Conservation (phyloP, 2,113 vertebrate species). For the Oxyura jamaicensis region DNA sequence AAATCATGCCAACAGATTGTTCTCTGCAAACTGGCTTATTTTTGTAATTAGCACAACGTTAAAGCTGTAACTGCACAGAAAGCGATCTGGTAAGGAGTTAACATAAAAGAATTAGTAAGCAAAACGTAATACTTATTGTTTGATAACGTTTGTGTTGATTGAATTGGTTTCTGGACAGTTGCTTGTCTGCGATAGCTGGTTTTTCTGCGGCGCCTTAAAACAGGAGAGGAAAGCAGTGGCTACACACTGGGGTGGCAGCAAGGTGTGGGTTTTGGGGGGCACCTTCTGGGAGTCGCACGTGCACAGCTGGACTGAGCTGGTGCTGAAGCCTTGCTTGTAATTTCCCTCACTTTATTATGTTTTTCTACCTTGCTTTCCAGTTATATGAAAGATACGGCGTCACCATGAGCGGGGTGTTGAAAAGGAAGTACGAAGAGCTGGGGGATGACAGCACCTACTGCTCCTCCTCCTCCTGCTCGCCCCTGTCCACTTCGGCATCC, state of each 20-base stretch:
- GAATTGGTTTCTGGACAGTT: background rate
- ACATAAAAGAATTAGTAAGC: slow-evolving; percentile 46
- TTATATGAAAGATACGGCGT: slow-evolving; percentile 67
- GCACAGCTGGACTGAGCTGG: background rate
- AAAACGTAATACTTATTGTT: slow-evolving; percentile 38
- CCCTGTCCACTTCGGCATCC: slow-evolving; percentile 85
- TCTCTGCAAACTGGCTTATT: slow-evolving; percentile 62
- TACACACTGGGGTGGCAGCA: fast-evolving
- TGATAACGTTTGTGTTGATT: slow-evolving; percentile 34
- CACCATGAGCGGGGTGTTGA: slow-evolving; percentile 90
- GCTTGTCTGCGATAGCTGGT: fast-evolving
- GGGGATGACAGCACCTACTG: slow-evolving; percentile 89
- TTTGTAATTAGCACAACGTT: slow-evolving; percentile 64
- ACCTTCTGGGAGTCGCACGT: background rate
- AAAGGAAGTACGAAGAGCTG: slow-evolving; percentile 95
- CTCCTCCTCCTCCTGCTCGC: slow-evolving; percentile 86
- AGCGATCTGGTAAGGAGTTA: slow-evolving; percentile 27
- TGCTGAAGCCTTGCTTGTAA: background rate
- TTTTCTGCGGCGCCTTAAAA: background rate
- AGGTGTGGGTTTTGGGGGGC: background rate
- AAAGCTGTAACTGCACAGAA: slow-evolving; percentile 53
- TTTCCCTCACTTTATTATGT: background rate
- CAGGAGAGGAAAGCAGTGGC: background rate
- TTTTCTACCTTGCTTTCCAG: slow-evolving; percentile 61
- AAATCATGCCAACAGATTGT: slow-evolving; percentile 71